These are phyloP conservation scores for Sthenelais limicola DNA, from an alignment of 2,888 invertebrate genomes.

Conservation along the genomic window DNA sequence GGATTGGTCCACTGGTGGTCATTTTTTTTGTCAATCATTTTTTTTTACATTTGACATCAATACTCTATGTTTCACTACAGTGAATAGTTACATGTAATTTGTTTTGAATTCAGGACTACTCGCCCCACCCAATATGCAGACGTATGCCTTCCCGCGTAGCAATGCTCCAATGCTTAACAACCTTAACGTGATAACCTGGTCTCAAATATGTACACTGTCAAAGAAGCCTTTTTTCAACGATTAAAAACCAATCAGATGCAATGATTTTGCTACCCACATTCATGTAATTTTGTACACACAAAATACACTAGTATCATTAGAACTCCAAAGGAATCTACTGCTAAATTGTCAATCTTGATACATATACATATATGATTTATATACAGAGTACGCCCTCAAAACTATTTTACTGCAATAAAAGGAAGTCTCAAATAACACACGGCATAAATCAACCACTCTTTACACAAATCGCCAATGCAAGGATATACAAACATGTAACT, in stretches of 20 bases:
- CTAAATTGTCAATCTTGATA: conserved; percentile 23
- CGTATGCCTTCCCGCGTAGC: conserved; percentile 12
- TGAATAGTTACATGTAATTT: too few relatives aligned
- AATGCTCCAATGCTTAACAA: conserved; percentile 26
- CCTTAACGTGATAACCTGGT: conserved; percentile 26
- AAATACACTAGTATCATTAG: conserved; percentile 23
- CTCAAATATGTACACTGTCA: conserved; percentile 27
- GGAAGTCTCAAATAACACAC: conserved; percentile 31
- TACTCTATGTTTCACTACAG: too few relatives aligned
- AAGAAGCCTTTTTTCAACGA: conserved; percentile 23
- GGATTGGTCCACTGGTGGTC: conserved; percentile 27
- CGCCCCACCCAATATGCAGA: neutral
- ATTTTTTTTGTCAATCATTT: conserved; percentile 1
- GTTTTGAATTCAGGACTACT: too few relatives aligned
- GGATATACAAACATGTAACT: conserved; percentile 20
- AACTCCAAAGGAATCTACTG: conserved; percentile 30
- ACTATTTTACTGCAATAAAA: conserved; percentile 33
- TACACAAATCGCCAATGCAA: conserved; percentile 21
- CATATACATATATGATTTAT: neutral
- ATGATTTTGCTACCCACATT: conserved; percentile 15
- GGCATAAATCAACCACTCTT: conserved; percentile 32
- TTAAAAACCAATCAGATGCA: too few relatives aligned
- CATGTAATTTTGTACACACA: conserved; percentile 14
- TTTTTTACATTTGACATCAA: neutral
- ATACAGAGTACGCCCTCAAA: conserved; percentile 16